A percentile compares a stretch with the other conserved stretches of the same genome.
phyloP scores from a whole-genome alignment of 2,113 vertebrate genomes.

The Orycteropus afer region DNA sequence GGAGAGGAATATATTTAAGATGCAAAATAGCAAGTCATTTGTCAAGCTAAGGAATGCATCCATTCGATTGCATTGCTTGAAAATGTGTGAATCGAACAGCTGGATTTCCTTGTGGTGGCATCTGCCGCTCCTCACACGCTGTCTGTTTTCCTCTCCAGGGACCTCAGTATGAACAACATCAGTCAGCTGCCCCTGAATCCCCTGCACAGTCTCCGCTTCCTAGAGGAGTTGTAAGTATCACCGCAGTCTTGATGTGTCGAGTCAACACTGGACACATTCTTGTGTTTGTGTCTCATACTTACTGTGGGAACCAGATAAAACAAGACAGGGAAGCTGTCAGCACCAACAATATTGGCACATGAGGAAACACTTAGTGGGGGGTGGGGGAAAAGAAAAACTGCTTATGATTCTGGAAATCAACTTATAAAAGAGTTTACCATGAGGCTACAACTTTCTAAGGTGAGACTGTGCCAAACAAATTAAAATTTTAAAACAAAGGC shows the following conservation, averaged over 20 bases:
- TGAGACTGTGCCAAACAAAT: slow-evolving; percentile 87
- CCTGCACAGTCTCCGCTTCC: slow-evolving; percentile 92
- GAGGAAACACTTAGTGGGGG: slow-evolving; percentile 84
- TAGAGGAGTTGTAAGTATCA: slow-evolving; percentile 96
- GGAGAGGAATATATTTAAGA: slow-evolving; percentile 56
- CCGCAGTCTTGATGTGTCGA: slow-evolving; percentile 70
- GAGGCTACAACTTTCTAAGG: slow-evolving; percentile 86
- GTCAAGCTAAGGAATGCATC: slow-evolving; percentile 74
- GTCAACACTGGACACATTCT: slow-evolving; percentile 77
- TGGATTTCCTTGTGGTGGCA: slow-evolving; percentile 79
- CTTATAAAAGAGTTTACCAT: slow-evolving; percentile 85
- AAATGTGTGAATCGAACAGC: slow-evolving; percentile 84
- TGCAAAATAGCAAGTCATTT: slow-evolving; percentile 78
- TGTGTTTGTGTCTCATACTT: slow-evolving; percentile 83
- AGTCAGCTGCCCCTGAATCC: slow-evolving; percentile 88
- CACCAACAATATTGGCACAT: slow-evolving; percentile 84
- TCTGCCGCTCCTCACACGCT: slow-evolving; percentile 78
- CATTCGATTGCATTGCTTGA: slow-evolving; percentile 76
- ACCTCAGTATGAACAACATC: slow-evolving; percentile 98
- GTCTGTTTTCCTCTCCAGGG: slow-evolving; percentile 89
- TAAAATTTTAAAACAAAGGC: slow-evolving; percentile 88
- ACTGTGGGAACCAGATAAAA: slow-evolving; percentile 88
- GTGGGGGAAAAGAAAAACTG: slow-evolving; percentile 30
- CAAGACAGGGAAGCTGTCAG: slow-evolving; percentile 82
- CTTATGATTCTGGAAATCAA: slow-evolving; percentile 88